Base-by-base conservation (phyloP, 2,797 vertebrate genomes). In the Epinephelus coioides region DNA sequence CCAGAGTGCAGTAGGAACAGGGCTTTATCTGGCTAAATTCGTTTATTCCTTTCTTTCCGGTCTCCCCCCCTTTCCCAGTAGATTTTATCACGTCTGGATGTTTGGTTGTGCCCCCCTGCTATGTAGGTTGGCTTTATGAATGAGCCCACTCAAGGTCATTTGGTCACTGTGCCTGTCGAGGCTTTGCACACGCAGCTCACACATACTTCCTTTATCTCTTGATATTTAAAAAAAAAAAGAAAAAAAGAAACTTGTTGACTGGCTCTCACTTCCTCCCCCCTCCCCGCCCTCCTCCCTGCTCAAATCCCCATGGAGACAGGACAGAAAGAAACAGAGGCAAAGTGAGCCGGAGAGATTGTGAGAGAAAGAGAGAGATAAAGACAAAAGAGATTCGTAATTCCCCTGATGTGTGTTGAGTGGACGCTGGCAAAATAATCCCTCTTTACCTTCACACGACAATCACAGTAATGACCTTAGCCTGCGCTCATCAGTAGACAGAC, bases 11-110 rank as follows among this genome's bases (percentile, higher is more conserved):
- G 82, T 85, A 78, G 76, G 86, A 89, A 86, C 86, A 60, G 81
- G 75, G 78, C 85, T 94, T 94, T 95, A 94, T 93, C 87, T 73
- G 80, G 76, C 79, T 82, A 93, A 91, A 94, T 94, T 92, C 4
- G 49, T 92, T 92, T 92, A 90, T 94, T 94, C 81, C 73, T 90
- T 81, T 93, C 82, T 89, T 86, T 90, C 79, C 51, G n/a, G 63
- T 12, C 18, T 57, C n/a, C 25, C 21, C 25, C 30, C 30, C 18
- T 51, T 27, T 43, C 85, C 43, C 61, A 76, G 72, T 71, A 82
- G 93, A 93, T 94, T 79, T 85, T 88, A 91, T 95, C 90, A 55
- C 6, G 8, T 80, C 85, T 82, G 54, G 69, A 77, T 87, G 73
- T 90, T 86, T 87, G 61, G 62, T 78, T 71, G 56, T 78, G 65